Conservation (phyloP, 2,888 invertebrate species). For the Polylopha cassiicola region DNA sequence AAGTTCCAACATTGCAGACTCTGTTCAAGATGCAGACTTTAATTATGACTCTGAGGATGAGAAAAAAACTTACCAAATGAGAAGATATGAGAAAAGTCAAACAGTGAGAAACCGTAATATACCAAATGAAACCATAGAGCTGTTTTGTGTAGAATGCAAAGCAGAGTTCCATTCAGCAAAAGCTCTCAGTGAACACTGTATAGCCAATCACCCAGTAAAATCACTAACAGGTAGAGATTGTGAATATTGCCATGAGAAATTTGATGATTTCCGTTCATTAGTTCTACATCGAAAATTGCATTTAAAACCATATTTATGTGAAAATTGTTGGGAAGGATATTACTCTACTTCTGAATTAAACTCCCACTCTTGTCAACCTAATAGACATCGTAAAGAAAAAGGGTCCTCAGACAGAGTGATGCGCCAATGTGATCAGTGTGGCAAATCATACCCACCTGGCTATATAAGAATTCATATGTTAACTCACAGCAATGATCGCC, state of each 20-base stretch:
- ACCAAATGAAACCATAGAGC: conserved; percentile 33
- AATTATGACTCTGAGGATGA: conserved; percentile 48
- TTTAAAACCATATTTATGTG: conserved; percentile 61
- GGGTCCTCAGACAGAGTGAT: conserved; percentile 45
- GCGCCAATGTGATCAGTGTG: conserved; percentile 69
- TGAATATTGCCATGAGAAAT: conserved; percentile 67
- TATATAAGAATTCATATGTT: conserved; percentile 69
- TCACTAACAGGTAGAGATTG: conserved; percentile 57
- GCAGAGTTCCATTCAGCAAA: conserved; percentile 47
- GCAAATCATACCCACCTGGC: conserved; percentile 68
- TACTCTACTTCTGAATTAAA: conserved; percentile 43
- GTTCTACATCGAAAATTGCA: conserved; percentile 64
- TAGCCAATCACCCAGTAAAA: conserved; percentile 51
- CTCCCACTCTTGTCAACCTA: conserved; percentile 55
- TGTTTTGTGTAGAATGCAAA: conserved; percentile 68
- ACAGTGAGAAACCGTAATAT: conserved; percentile 29
- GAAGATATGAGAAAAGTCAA: conserved; percentile 30
- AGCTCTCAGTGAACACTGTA: conserved; percentile 53
- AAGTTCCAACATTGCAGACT: conserved; percentile 33
- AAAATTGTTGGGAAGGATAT: conserved; percentile 69
- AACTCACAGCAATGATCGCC: conserved; percentile 58
- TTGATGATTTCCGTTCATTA: conserved; percentile 63
- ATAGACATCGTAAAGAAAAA: conserved; percentile 41
- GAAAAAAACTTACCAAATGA: conserved; percentile 29
- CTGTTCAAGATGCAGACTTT: conserved; percentile 33